phyloP scores from a whole-genome alignment of 2,888 invertebrate species.

The Lycophotia porphyrea region DNA sequence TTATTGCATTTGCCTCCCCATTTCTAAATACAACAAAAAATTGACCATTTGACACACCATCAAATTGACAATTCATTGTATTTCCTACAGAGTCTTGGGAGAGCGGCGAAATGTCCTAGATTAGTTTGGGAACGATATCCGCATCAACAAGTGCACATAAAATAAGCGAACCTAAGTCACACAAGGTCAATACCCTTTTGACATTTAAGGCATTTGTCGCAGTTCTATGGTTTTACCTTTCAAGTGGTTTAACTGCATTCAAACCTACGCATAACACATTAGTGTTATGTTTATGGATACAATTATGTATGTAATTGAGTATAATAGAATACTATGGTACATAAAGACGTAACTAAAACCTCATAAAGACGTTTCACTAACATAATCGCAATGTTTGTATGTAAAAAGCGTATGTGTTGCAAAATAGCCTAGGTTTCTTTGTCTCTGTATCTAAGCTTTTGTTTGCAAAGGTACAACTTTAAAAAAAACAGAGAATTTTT shows the following conservation, averaged over 20 bases:
- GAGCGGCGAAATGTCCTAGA: too few species aligned
- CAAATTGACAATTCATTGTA: too few species aligned
- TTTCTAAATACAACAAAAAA: too few species aligned
- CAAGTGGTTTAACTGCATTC: conserved; percentile 22
- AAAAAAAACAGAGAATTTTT: too few species aligned
- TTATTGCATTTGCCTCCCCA: too few species aligned
- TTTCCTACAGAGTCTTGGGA: too few species aligned
- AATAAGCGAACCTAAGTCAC: background rate
- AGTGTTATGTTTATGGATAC: background rate
- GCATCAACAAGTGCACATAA: background rate
- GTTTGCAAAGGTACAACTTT: background rate
- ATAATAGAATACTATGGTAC: background rate
- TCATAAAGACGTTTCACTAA: background rate
- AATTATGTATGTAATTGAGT: conserved; percentile 5
- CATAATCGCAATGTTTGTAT: background rate
- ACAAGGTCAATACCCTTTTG: conserved; percentile 30
- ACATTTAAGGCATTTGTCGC: conserved; percentile 13
- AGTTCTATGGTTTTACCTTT: background rate
- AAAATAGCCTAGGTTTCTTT: background rate
- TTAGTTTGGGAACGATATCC: background rate
- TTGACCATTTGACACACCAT: too few species aligned
- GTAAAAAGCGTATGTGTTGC: background rate
- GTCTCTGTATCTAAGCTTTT: background rate
- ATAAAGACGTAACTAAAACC: conserved; percentile 9
- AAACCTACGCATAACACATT: conserved; percentile 9